Evolutionary conservation across 2,113 vertebrate species (phyloP).

Genomic region (Lethenteron reissneri): DNA sequence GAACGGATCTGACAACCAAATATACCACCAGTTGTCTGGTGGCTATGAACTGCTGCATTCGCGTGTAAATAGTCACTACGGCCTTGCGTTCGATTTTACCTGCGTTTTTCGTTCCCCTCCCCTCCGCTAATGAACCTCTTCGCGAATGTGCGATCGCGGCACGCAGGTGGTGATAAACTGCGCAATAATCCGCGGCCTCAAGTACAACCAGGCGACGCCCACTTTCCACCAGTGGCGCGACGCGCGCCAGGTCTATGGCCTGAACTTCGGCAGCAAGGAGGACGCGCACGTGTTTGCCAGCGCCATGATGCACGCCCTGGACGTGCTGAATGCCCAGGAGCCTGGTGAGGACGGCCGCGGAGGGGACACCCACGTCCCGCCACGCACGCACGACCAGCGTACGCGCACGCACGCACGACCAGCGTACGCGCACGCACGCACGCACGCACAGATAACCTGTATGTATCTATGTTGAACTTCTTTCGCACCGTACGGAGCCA

Average conservation of each 20-base stretch:
- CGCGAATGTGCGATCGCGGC: not conserved
- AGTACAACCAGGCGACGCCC: conserved; percentile 70
- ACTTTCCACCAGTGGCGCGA: conserved; percentile 80
- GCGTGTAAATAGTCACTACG: not conserved
- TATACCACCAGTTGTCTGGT: not conserved
- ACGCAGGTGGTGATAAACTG: conserved; percentile 67
- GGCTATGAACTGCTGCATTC: not conserved
- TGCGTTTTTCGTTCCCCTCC: not conserved
- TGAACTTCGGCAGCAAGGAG: conserved; percentile 65
- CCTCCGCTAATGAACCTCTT: not conserved
- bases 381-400: not conserved
- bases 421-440: not conserved
- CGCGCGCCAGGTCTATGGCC: conserved; percentile 64
- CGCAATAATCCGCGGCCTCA: conserved; percentile 44
- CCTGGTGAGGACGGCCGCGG: not conserved
- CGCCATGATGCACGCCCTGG: conserved; percentile 32
- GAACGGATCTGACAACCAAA: not conserved
- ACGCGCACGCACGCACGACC: not conserved
- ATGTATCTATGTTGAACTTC: not conserved
- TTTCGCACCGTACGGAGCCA: not conserved
- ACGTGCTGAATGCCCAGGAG: conserved; percentile 20
- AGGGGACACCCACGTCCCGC: not conserved
- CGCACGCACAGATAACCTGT: not conserved
- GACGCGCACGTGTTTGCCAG: conserved; percentile 44
- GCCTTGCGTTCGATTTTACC: not conserved